These are phyloP conservation scores for Nannospalax galili DNA, from an alignment of 2,113 vertebrate genomes.

Conservation along the genomic window DNA sequence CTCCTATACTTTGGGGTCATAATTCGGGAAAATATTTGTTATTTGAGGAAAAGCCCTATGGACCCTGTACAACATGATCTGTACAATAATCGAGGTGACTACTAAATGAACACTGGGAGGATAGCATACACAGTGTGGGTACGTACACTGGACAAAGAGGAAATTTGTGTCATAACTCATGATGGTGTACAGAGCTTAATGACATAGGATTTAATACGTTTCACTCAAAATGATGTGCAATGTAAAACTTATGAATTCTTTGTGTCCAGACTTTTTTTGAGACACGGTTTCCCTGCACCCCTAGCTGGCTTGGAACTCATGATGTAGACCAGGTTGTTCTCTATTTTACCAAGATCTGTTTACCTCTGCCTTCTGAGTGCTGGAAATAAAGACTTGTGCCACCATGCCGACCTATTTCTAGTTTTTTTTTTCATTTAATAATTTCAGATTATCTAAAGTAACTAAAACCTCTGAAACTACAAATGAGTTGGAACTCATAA, in stretches of 20 bases:
- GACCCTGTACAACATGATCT: too few relatives aligned
- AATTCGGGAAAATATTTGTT: not conserved
- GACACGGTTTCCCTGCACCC: too few relatives aligned
- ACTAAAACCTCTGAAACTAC: not conserved
- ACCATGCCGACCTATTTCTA: not conserved
- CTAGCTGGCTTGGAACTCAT: too few relatives aligned
- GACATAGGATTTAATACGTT: too few relatives aligned
- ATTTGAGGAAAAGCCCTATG: not conserved
- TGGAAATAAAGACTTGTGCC: too few relatives aligned
- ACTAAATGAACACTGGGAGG: not conserved
- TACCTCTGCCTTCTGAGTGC: too few relatives aligned
- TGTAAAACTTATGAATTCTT: not conserved
- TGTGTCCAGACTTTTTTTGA: too few relatives aligned
- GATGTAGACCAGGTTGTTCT: too few relatives aligned
- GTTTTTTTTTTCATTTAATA: not conserved
- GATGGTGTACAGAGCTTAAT: not conserved
- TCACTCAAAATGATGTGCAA: not conserved
- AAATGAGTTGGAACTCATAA: too few relatives aligned
- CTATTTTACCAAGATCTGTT: too few relatives aligned
- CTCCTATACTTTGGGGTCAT: not conserved
- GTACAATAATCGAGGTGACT: not conserved
- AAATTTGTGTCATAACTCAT: not conserved
- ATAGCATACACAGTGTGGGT: too few relatives aligned
- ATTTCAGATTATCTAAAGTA: not conserved
- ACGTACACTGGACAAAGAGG: not conserved